Evolutionary conservation across 2,113 vertebrate genomes (phyloP).

Genomic region (Oncorhynchus gorbuscha): DNA sequence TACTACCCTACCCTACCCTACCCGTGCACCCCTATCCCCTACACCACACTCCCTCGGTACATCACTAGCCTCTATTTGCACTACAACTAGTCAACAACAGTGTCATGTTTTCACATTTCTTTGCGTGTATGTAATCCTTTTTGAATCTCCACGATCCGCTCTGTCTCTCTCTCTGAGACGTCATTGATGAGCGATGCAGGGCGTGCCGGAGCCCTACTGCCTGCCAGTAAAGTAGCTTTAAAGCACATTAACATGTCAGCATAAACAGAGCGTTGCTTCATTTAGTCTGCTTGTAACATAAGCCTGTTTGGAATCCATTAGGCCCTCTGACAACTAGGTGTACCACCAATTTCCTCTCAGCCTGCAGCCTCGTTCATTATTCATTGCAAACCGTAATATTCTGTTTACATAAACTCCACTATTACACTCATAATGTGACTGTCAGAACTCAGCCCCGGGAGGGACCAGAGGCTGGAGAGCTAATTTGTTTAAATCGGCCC

Average conservation of each 20-base stretch:
- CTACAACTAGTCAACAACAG: not conserved
- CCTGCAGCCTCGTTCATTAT: conserved; percentile 37
- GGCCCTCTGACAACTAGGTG: conserved; percentile 24
- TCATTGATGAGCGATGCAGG: conserved; percentile 1
- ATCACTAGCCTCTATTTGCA: not conserved
- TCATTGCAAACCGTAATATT: conserved; percentile 27
- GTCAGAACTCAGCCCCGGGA: not conserved
- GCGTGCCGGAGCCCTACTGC: not conserved
- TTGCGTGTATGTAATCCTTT: not conserved
- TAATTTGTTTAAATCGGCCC: not conserved
- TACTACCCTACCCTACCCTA: not conserved
- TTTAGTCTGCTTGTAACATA: conserved; percentile 38
- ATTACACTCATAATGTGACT: conserved; percentile 25
- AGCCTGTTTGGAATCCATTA: conserved; percentile 43
- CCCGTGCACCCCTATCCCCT: conserved; percentile 40
- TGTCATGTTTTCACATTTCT: not conserved
- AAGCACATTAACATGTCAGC: conserved; percentile 38
- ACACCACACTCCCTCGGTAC: not conserved
- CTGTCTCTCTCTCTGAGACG: too few relatives aligned
- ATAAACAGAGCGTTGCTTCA: conserved; percentile 44
- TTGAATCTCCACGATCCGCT: too few relatives aligned
- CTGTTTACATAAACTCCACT: conserved; percentile 28
- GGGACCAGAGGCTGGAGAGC: not conserved
- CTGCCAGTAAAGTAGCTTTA: conserved; percentile 8
- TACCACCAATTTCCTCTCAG: conserved; percentile 11